Evolutionary conservation across 2,113 vertebrate genomes (phyloP).

Genomic region (Mormyrus iriodes): DNA sequence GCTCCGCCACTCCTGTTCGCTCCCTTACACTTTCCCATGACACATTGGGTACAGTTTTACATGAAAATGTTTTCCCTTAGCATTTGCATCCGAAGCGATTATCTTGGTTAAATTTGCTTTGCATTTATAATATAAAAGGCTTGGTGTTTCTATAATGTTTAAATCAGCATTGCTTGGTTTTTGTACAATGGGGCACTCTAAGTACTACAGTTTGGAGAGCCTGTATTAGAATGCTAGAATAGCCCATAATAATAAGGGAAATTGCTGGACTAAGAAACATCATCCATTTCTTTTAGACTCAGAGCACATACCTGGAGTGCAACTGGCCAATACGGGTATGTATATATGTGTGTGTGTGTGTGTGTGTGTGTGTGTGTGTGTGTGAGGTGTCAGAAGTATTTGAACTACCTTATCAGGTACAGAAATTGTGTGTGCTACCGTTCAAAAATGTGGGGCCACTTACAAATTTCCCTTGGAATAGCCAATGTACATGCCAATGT

Average conservation of each 20-base stretch:
- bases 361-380: background rate
- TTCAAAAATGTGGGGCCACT: too few species aligned
- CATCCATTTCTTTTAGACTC: constrained; percentile 67
- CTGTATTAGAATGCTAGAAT: background rate
- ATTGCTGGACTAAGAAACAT: background rate
- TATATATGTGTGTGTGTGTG: constrained; percentile 15
- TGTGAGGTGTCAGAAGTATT: constrained; percentile 4
- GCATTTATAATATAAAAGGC: background rate
- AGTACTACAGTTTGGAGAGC: background rate
- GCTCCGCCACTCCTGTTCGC: background rate
- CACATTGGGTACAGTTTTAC: background rate
- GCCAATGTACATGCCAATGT: too few species aligned
- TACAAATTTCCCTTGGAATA: too few species aligned
- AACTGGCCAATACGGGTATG: constrained; percentile 98
- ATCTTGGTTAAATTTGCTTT: background rate
- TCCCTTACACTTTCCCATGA: background rate
- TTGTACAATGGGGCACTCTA: background rate
- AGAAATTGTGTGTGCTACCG: background rate
- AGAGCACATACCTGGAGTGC: constrained; percentile 93
- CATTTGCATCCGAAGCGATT: background rate
- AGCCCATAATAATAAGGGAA: background rate
- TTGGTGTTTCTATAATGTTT: background rate
- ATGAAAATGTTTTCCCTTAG: background rate
- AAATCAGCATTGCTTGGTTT: background rate
- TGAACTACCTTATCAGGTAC: background rate